Evolutionary conservation across 2,888 invertebrate genomes (phyloP).

Genomic region (Petrolisthes manimaculis): DNA sequence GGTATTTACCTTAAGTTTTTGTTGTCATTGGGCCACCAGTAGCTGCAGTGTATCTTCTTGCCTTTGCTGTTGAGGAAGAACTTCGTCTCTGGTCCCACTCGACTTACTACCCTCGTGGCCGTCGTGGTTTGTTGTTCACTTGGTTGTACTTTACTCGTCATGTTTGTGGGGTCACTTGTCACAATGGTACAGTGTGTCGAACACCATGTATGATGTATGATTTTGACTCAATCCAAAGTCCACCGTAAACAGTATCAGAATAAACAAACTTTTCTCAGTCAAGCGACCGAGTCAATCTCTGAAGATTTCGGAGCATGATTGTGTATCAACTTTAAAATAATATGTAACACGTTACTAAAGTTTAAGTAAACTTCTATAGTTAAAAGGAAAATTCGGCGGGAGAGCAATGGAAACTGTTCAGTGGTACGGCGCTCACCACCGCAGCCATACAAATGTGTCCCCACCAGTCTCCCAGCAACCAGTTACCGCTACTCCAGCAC

Average conservation of each 20-base stretch:
- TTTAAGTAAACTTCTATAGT: too few relatives aligned
- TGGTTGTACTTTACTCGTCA: conserved; percentile 51
- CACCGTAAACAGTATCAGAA: too few relatives aligned
- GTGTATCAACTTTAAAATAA: too few relatives aligned
- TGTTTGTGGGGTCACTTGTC: background rate
- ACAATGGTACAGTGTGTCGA: too few relatives aligned
- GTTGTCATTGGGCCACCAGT: conserved; percentile 43
- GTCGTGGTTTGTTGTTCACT: conserved; percentile 11
- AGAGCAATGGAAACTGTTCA: too few relatives aligned
- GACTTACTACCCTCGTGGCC: conserved; percentile 36
- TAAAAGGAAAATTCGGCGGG: too few relatives aligned
- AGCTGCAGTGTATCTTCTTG: conserved; percentile 40
- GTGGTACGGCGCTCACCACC: background rate
- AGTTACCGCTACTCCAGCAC: background rate
- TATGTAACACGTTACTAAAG: too few relatives aligned
- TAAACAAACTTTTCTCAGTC: too few relatives aligned
- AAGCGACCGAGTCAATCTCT: too few relatives aligned
- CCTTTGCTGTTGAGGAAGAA: conserved; percentile 44
- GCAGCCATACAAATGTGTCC: conserved; percentile 4
- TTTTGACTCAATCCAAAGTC: too few relatives aligned
- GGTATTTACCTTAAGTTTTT: conserved; percentile 22
- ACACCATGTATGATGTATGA: too few relatives aligned
- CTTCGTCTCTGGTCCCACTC: conserved; percentile 49
- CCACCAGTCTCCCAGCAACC: background rate
- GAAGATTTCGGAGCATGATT: too few relatives aligned